Percentiles rank a stretch among this genome's conserved stretches.
phyloP scores from a whole-genome alignment of 1,140 invertebrate species.

The Lordiphosa collinella region DNA sequence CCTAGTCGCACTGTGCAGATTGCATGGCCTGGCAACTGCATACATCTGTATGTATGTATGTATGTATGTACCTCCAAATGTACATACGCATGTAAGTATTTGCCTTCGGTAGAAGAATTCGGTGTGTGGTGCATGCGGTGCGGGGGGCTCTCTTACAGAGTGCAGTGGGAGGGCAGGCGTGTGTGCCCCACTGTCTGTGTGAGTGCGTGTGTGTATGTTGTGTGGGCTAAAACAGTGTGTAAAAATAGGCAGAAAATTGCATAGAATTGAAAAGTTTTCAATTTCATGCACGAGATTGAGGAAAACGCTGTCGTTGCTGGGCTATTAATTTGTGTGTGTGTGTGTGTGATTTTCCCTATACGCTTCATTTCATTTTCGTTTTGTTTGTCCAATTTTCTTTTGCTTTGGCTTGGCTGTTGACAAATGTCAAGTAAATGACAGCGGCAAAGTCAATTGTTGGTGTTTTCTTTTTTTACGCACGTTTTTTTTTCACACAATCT shows the following conservation, averaged over 20 bases:
- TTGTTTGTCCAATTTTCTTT: constrained; percentile 14
- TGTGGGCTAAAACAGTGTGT: constrained; percentile 22
- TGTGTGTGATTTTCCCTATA: constrained; percentile 7
- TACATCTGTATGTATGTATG: not conserved
- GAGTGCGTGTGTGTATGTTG: not conserved
- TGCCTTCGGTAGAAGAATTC: no score
- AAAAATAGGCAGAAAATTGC: constrained; percentile 63
- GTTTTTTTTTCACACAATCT: constrained; percentile 1
- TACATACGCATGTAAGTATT: not conserved
- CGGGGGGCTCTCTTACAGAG: not conserved
- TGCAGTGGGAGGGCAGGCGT: constrained; percentile 1
- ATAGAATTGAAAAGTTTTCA: constrained; percentile 29
- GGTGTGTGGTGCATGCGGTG: no score
- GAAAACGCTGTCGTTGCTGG: not conserved
- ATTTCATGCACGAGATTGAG: constrained; percentile 12
- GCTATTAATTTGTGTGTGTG: constrained; percentile 13
- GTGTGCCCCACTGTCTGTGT: constrained; percentile 23
- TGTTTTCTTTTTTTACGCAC: constrained; percentile 5
- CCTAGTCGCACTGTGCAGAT: no score
- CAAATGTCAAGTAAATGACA: constrained; percentile 47
- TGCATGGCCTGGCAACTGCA: no score
- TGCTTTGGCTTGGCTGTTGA: constrained; percentile 26
- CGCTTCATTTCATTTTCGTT: constrained; percentile 10
- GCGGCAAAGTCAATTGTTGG: constrained; percentile 1
- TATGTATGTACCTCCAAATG: not conserved